A percentile compares a stretch with the other conserved stretches of the same genome.
These are phyloP conservation scores for Trididemnum nubilum DNA, from an alignment of 23 tunicate genomes.

Conservation along the genomic window DNA sequence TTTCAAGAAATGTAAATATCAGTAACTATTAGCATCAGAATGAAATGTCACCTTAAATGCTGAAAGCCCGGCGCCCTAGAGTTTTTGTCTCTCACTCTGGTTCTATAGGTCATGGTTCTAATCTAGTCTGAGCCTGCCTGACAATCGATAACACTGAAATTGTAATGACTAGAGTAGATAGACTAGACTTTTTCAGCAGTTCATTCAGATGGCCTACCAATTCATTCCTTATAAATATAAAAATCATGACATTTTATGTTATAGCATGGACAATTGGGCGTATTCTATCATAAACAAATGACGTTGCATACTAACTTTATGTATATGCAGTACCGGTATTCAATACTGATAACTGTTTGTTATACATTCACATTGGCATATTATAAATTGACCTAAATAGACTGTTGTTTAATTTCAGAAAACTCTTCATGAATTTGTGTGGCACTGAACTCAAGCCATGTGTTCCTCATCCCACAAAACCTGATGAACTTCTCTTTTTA, in stretches of 20 bases:
- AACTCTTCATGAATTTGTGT: conserved; percentile 6
- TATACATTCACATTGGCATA: background rate
- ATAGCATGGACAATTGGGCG: background rate
- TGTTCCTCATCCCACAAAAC: background rate
- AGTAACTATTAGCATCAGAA: no score
- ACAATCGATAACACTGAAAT: no score
- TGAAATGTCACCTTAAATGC: no score
- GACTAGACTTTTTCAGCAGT: no score
- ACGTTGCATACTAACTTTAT: background rate
- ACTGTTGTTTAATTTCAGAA: background rate
- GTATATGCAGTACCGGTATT: background rate
- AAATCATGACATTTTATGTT: background rate
- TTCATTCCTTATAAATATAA: no score
- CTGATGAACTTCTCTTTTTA: background rate
- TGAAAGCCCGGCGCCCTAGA: no score
- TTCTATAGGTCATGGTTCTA: no score
- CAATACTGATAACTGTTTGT: no score
- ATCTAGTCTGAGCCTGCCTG: no score
- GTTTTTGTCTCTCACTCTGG: no score
- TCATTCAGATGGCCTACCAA: no score
- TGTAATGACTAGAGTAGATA: no score
- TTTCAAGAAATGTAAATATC: background rate
- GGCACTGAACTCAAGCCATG: background rate
- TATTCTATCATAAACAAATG: background rate
- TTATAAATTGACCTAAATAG: background rate